A percentile compares a stretch with the other conserved stretches of the same genome.
Conservation (phyloP, 2,113 vertebrate species). For the Paralichthys olivaceus region DNA sequence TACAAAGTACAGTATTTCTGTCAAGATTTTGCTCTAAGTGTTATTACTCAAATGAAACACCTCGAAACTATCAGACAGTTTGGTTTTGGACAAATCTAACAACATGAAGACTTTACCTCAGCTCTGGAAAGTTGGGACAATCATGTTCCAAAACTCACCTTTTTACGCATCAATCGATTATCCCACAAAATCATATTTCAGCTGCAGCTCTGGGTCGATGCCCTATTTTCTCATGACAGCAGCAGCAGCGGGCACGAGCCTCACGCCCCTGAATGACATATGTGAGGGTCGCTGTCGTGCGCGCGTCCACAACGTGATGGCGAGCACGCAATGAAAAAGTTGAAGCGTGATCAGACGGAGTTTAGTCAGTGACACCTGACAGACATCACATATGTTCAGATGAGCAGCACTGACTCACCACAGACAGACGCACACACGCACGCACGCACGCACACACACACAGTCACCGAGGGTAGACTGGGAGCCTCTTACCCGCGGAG, state of each 20-base stretch:
- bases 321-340: slow-evolving; percentile 4
- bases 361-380: slow-evolving; percentile 62
- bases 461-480: slow-evolving; percentile 4
- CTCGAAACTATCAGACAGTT: too few relatives aligned
- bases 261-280: not conserved
- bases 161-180: not conserved
- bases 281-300: not conserved
- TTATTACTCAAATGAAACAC: too few relatives aligned
- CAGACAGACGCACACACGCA: slow-evolving; percentile 61
- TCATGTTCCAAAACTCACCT: too few relatives aligned
- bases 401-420: slow-evolving; percentile 58
- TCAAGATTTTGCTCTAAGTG: too few relatives aligned
- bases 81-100: too few relatives aligned
- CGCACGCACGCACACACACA: slow-evolving; percentile 6
- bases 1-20: too few relatives aligned
- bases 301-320: slow-evolving; percentile 1
- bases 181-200: not conserved
- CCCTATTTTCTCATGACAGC: not conserved
- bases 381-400: slow-evolving; percentile 31
- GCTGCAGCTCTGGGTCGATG: not conserved
- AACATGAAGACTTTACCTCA: not conserved
- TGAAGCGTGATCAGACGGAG: slow-evolving; percentile 2
- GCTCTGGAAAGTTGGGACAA: not conserved
- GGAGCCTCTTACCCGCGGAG: slow-evolving; percentile 57
- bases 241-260: not conserved